phyloP scores from a whole-genome alignment of 2,113 vertebrate genomes.

The Gavialis gangeticus region DNA sequence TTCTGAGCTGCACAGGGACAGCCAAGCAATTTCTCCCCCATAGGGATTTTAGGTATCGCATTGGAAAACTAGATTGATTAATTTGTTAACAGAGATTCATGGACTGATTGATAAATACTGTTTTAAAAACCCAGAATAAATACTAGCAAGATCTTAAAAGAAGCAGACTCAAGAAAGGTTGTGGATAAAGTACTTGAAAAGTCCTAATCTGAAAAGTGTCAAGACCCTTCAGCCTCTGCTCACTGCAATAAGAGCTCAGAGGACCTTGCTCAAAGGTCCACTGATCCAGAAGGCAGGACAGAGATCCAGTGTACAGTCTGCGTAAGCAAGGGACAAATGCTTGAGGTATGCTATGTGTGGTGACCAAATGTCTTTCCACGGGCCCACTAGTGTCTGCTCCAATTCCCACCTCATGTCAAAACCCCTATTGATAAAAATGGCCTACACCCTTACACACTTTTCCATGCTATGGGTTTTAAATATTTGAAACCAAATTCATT shows the following conservation, averaged over 20 bases:
- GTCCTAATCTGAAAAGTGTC: not conserved
- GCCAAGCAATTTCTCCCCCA: not conserved
- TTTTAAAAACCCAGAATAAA: no score
- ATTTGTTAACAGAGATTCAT: no score
- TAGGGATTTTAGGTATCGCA: no score
- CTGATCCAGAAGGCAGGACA: not conserved
- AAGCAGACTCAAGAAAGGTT: not conserved
- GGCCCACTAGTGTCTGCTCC: not conserved
- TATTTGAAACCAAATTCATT: no score
- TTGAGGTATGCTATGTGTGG: rapidly evolving
- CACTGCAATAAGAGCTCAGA: not conserved
- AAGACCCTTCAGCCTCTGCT: not conserved
- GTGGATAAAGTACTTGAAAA: not conserved
- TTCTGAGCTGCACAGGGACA: not conserved
- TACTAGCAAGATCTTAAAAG: no score
- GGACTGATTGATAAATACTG: no score
- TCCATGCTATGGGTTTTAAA: not conserved
- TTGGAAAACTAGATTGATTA: no score
- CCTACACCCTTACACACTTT: not conserved
- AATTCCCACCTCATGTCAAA: not conserved
- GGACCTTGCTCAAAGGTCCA: not conserved
- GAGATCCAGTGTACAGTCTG: not conserved
- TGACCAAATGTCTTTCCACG: not conserved
- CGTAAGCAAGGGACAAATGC: not conserved
- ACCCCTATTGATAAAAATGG: not conserved